Base-by-base conservation (phyloP, 2,888 invertebrate species). In the Scaptomyza cyrtandrae region DNA sequence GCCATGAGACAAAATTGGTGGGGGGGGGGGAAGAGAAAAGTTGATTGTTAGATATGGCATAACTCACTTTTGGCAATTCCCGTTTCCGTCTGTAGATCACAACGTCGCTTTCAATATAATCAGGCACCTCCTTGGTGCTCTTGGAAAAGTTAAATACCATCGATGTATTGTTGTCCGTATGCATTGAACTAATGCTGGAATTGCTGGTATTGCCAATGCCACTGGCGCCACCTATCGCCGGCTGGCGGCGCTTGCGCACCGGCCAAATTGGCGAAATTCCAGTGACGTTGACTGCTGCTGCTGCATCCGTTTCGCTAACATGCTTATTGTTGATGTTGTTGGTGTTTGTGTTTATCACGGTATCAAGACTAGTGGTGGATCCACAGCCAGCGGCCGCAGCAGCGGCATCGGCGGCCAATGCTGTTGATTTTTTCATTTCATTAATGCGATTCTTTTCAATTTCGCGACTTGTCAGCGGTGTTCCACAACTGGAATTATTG, bases 101-200 rank as follows among this genome's bases (percentile, higher is more conserved):
- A 81, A 96, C 97, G 93, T 97, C 97, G 93, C 97, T 97, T 91
- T 97, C 97, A 90, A 98, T 96, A 93, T 98, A 97, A 93, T 97
- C 97, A 54, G 97, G 97, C 88, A 97, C 96, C 89, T 96, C 96
- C 92, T 96, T 96, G 90, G 96, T 94, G 92, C 95, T 94, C 53
- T 85, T 85, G 78, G 95, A 96, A 93, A 97, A 98, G 93, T 97
- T 97, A 93, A 97, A 97, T 76, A 97, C 96, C 93, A 97, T 95
- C 33, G 95, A 94, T 79, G 96, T 95, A 81, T 95, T 95, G 89
- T 94, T 93, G 78, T 94, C 93, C 68, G 75, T 57, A 44, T 64
- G 68, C 50, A 52, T 35, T 11, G 50, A 37, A 37, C 50, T 37
- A 14, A 37, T 39, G 52, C 52, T 52, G 4, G 37, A 52, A 39